Evolutionary conservation across 2,888 invertebrate species (phyloP).

Genomic region (Eumerus sabulonum): DNA sequence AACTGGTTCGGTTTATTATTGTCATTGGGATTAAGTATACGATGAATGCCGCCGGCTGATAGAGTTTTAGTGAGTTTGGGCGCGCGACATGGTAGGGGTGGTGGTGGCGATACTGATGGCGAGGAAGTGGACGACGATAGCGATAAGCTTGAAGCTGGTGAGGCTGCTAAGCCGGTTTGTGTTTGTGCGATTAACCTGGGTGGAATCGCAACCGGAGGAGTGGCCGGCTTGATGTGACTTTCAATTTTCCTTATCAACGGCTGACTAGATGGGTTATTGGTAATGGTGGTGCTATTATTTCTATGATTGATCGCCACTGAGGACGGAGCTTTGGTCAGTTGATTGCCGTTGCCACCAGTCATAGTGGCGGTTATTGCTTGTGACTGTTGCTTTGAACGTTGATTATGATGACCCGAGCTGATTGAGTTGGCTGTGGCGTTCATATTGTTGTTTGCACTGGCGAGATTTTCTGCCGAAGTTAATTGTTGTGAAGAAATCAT

Average conservation of each 20-base stretch:
- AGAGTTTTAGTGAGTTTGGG: conserved; percentile 72
- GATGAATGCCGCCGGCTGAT: conserved; percentile 69
- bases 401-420: background rate
- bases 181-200: conserved; percentile 73
- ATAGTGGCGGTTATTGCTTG: background rate
- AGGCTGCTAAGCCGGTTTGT: conserved; percentile 69
- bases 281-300: conserved; percentile 28
- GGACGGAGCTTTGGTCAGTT: conserved; percentile 57
- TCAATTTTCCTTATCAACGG: conserved; percentile 60
- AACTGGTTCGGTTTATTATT: conserved; percentile 33
- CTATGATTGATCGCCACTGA: conserved; percentile 67
- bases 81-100: conserved; percentile 75
- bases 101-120: conserved; percentile 76
- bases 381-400: background rate
- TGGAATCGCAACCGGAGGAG: conserved; percentile 72
- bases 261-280: conserved; percentile 4
- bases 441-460: conserved; percentile 37
- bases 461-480: conserved; percentile 54
- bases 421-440: conserved; percentile 6
- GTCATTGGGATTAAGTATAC: conserved; percentile 61
- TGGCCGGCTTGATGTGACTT: conserved; percentile 58
- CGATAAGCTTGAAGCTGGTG: conserved; percentile 76
- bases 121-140: conserved; percentile 77
- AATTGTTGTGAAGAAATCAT: conserved; percentile 64
- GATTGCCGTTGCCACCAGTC: conserved; percentile 24